Conservation (phyloP, 1,140 invertebrate genomes). For the Drosophila teissieri region DNA sequence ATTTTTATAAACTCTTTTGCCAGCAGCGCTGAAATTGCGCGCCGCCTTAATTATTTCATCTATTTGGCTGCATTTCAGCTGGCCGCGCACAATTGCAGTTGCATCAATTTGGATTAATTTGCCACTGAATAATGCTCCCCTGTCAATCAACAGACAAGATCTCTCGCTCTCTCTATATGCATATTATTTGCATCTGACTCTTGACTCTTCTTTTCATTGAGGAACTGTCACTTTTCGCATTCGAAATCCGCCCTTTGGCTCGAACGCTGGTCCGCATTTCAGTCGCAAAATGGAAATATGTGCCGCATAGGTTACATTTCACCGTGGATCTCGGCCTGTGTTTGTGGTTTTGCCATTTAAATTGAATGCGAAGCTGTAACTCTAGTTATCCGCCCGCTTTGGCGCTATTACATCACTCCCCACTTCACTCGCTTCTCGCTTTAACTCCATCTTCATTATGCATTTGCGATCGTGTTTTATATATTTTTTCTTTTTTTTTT, state of each 20-base stretch:
- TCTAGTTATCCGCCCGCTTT: slow-evolving; percentile 71
- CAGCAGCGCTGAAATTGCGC: slow-evolving; percentile 44
- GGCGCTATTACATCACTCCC: slow-evolving; percentile 69
- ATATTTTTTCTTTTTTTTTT: slow-evolving; percentile 1
- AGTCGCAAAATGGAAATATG: slow-evolving; percentile 20
- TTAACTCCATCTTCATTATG: slow-evolving; percentile 36
- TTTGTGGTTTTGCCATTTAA: slow-evolving; percentile 75
- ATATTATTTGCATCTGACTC: neutral
- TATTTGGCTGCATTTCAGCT: slow-evolving; percentile 72
- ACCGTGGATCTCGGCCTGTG: slow-evolving; percentile 17
- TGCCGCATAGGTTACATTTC: slow-evolving; percentile 34
- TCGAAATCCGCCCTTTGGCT: slow-evolving; percentile 28
- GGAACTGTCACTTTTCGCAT: slow-evolving; percentile 30
- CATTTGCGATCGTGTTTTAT: slow-evolving; percentile 16
- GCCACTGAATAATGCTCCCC: slow-evolving; percentile 13
- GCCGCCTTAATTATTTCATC: slow-evolving; percentile 75
- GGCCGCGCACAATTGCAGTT: slow-evolving; percentile 47
- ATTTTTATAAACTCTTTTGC: slow-evolving; percentile 78
- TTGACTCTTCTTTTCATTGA: slow-evolving; percentile 4
- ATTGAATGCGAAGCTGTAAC: slow-evolving; percentile 67
- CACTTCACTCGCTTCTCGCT: slow-evolving; percentile 24
- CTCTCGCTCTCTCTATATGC: neutral
- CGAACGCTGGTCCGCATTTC: slow-evolving; percentile 5
- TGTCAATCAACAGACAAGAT: neutral
- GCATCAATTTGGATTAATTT: slow-evolving; percentile 63